Conservation (phyloP, 2,888 invertebrate genomes). For the Deilephila elpenor region DNA sequence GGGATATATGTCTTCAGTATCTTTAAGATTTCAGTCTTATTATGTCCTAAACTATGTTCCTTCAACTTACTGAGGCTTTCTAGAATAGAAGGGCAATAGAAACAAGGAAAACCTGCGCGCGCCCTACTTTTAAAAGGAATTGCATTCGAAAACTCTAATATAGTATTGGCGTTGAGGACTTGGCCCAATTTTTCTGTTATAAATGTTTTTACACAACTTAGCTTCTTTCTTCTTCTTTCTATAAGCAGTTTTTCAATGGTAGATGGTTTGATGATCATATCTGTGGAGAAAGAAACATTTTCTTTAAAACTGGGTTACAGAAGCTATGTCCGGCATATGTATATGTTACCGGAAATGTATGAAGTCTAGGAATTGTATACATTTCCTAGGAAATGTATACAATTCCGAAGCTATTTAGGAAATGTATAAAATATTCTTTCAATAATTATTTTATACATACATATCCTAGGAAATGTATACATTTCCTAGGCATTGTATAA, state of each 20-base stretch:
- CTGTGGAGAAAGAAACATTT: conserved; percentile 43
- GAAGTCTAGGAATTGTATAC: no score
- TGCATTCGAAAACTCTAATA: conserved; percentile 64
- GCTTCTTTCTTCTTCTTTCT: conserved; percentile 33
- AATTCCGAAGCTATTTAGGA: no score
- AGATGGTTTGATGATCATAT: conserved; percentile 51
- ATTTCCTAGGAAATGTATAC: no score
- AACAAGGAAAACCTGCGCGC: conserved; percentile 67
- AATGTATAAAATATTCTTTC: no score
- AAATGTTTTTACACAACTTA: conserved; percentile 37
- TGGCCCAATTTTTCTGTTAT: conserved; percentile 66
- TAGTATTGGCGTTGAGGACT: conserved; percentile 56
- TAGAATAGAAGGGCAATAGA: conserved; percentile 66
- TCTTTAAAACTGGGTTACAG: neutral
- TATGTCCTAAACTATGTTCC: conserved; percentile 56
- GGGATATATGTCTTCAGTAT: conserved; percentile 59
- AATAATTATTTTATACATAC: no score
- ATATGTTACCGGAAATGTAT: no score
- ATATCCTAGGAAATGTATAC: no score
- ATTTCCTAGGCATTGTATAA: no score
- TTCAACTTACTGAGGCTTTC: conserved; percentile 58
- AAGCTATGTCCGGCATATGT: no score
- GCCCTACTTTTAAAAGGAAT: conserved; percentile 69
- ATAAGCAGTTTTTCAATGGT: conserved; percentile 48
- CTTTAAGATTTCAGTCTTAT: conserved; percentile 52